Percentiles rank a stretch among this genome's conserved stretches.
Evolutionary conservation across 1,140 invertebrate genomes (phyloP).

Genomic region (Sminthurinus signatus): DNA sequence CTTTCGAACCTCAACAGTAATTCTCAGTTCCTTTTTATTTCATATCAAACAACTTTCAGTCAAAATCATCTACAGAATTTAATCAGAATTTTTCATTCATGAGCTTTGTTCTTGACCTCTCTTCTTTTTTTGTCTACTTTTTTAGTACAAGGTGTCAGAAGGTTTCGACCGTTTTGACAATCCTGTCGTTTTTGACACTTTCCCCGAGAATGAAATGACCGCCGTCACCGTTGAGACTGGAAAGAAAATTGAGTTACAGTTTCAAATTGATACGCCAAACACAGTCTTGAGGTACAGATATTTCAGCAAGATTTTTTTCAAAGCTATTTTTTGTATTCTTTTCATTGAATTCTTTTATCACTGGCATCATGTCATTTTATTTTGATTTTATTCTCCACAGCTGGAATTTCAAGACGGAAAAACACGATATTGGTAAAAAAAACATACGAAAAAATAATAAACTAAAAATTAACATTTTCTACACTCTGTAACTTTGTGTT

Average conservation of each 20-base stretch:
- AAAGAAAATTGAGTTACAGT: neutral
- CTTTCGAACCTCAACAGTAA: neutral
- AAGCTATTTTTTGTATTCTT: neutral
- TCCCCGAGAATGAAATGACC: neutral
- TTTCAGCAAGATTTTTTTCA: neutral
- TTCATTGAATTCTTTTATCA: neutral
- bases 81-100: neutral
- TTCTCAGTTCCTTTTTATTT: neutral
- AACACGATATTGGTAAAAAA: constrained; percentile 84
- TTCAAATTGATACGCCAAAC: neutral
- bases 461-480: too few relatives aligned
- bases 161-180: neutral
- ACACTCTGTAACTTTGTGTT: too few relatives aligned
- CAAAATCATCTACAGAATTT: neutral
- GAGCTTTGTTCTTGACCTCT: too few relatives aligned
- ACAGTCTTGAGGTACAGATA: neutral
- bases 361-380: neutral
- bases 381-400: constrained; percentile 55
- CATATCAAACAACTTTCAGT: neutral
- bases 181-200: neutral
- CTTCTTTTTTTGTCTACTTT: too few relatives aligned
- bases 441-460: too few relatives aligned
- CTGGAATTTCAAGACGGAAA: constrained; percentile 81
- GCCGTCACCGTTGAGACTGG: constrained; percentile 4
- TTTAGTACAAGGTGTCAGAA: neutral